These are phyloP conservation scores for Drosophila anceps DNA, from an alignment of 2,888 invertebrate species.

Conservation along the genomic window DNA sequence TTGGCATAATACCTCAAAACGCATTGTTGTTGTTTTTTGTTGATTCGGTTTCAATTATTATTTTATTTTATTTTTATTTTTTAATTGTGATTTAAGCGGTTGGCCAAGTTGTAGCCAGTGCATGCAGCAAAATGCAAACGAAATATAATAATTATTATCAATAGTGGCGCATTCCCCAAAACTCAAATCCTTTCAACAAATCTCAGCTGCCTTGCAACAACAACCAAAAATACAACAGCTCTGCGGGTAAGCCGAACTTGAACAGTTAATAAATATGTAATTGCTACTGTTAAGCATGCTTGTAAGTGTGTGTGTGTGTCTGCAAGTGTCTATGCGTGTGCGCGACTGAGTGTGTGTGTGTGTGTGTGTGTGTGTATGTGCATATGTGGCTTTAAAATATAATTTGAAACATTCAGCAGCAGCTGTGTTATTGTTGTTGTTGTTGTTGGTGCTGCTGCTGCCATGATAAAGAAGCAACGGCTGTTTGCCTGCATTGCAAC, in stretches of 20 bases:
- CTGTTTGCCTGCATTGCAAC: constrained; percentile 60
- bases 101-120: constrained; percentile 1
- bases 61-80: constrained; percentile 3
- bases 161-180: constrained; percentile 17
- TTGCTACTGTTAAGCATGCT: constrained; percentile 27
- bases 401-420: constrained; percentile 49
- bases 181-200: constrained; percentile 30
- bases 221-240: constrained; percentile 23
- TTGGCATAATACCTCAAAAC: constrained; percentile 41
- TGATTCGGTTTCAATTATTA: not conserved
- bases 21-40: constrained; percentile 1
- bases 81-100: constrained; percentile 34
- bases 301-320: constrained; percentile 3
- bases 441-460: constrained; percentile 21
- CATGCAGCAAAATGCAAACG: constrained; percentile 46
- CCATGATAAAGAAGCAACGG: constrained; percentile 68
- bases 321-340: not conserved
- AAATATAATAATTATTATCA: constrained; percentile 23
- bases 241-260: constrained; percentile 53
- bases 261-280: constrained; percentile 60
- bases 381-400: constrained; percentile 61
- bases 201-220: constrained; percentile 31
- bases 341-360: not conserved
- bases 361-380: constrained; percentile 31
- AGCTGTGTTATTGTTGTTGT: constrained; percentile 22